These are phyloP conservation scores for Bergia puertoricense DNA, from an alignment of 92 coral and sea anemone genomes.

Conservation along the genomic window DNA sequence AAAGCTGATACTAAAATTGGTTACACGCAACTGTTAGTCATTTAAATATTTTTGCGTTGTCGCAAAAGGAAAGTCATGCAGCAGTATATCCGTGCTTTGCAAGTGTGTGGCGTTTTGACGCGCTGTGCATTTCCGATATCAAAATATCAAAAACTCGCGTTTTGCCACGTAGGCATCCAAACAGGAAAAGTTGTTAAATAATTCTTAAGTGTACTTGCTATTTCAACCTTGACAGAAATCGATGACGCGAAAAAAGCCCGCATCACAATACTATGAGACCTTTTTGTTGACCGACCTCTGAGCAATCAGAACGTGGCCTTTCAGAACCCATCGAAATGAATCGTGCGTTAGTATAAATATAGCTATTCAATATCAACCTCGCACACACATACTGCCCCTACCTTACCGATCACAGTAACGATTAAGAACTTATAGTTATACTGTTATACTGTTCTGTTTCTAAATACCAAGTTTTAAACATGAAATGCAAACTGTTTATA, in stretches of 20 bases:
- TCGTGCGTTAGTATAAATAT: not conserved
- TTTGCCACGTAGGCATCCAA: constrained; percentile 17
- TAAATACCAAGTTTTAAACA: not conserved
- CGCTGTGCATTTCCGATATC: not conserved
- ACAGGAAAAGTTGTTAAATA: not conserved
- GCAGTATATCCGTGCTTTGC: not conserved
- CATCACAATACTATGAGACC: constrained; percentile 22
- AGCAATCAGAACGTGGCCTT: constrained; percentile 54
- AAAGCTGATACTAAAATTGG: not conserved
- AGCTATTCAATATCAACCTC: not conserved
- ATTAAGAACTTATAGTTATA: not conserved
- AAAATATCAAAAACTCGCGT: not conserved
- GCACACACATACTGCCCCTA: not conserved
- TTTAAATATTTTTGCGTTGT: not conserved
- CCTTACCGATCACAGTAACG: constrained; percentile 2
- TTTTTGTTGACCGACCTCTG: constrained; percentile 52
- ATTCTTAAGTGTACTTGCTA: constrained; percentile 21
- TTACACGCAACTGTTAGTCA: not conserved
- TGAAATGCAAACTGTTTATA: constrained; percentile 29
- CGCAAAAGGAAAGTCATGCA: not conserved
- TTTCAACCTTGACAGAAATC: constrained; percentile 19
- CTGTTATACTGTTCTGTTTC: no score
- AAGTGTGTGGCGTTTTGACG: not conserved
- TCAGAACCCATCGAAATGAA: not conserved
- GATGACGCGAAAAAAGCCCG: constrained; percentile 38